Evolutionary conservation across 2,888 invertebrate species (phyloP).

Genomic region (Poecilus cupreus): DNA sequence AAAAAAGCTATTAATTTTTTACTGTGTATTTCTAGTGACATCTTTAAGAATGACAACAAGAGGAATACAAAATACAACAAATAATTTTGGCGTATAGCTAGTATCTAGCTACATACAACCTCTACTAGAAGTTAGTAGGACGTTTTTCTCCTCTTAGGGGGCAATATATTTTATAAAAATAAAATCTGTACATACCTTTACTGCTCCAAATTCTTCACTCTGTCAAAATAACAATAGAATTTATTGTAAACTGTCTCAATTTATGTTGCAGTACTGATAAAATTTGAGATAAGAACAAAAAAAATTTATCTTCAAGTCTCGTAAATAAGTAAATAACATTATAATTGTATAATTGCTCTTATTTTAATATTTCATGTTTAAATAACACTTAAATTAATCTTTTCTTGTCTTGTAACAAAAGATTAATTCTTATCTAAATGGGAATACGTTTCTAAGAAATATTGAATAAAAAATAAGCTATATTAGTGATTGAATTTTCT

Average conservation of each 20-base stretch:
- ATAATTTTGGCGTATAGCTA: no score
- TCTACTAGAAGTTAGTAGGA: no score
- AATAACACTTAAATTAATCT: not conserved
- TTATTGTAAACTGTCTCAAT: not conserved
- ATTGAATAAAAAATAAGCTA: not conserved
- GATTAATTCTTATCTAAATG: not conserved
- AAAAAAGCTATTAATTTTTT: no score
- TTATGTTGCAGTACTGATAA: constrained; percentile 11
- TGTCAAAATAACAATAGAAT: not conserved
- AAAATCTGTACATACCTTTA: no score
- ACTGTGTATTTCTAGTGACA: no score
- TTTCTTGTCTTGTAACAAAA: not conserved
- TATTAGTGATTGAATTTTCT: not conserved
- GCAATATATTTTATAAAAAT: no score
- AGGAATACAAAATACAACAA: no score
- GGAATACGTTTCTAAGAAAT: not conserved
- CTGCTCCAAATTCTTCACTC: not conserved
- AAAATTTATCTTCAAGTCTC: constrained; percentile 12
- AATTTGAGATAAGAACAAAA: not conserved
- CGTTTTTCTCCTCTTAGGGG: no score
- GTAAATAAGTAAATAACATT: not conserved
- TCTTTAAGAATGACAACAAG: no score
- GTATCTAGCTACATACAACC: no score
- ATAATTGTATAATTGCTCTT: constrained; percentile 7
- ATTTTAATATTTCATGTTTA: not conserved